Base-by-base conservation (phyloP, 92 coral and sea anemone genomes). In the Paramuricea clavata region DNA sequence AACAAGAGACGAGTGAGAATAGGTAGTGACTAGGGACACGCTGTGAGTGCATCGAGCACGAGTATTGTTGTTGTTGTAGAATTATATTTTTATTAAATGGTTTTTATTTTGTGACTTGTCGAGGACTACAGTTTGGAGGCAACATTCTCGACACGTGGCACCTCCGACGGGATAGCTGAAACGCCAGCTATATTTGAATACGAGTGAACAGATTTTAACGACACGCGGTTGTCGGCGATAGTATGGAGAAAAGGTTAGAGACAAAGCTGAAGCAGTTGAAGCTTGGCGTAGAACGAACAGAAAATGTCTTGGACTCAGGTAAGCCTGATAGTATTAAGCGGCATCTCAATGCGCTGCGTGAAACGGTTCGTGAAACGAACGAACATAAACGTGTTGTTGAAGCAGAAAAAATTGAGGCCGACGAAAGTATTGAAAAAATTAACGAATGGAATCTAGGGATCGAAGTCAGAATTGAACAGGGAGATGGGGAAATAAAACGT, bases 181-280 rank as follows among this genome's bases (percentile, higher is more conserved):
- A 52, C 21, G 61, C 61, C 61, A 52, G 61, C 23, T 11, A 52
- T 5, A 52, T 22, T 22, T 21, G 61, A 52, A 52, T 21, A 52
- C 61, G 4, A 22, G 42, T 2, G 42, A 36, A 2, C 22, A 52
- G n/a, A 52, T 52, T 52, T 22, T 52, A 52, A 21, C 61, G 23
- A 52, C 61, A 52, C 61, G 21, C 61, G 61, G 61, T 52, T 52
- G 61, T 52, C 23, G 61, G 61, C 0, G 21, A 52, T 52, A 52
- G n/a, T n/a, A n/a, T 52, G 61, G 61, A 52, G 61, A 52, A 52
- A 22, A 52, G 23, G 36, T 26, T 82, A 68, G 72, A 62, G 68
- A 68, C 86, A 75, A 82, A 82, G 49, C 62, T 82, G 59, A 82
- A 54, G 36, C 78, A 82, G 86, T 60, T 82, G 60, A 65, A 82